Percentiles rank a stretch among this genome's conserved stretches.
Conservation (phyloP, 2,113 vertebrate species). For the Colius striatus region DNA sequence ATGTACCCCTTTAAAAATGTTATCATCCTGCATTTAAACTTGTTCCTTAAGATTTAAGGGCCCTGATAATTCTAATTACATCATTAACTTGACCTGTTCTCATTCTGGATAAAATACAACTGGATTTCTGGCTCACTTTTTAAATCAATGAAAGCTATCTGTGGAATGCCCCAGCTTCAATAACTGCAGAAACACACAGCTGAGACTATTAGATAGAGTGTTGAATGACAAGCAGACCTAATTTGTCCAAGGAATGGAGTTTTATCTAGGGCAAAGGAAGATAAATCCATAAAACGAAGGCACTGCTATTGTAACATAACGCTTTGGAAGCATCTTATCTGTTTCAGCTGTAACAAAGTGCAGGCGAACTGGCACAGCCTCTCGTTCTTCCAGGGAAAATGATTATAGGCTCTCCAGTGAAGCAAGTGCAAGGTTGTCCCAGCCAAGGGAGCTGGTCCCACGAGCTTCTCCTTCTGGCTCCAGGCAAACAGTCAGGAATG, state of each 20-base stretch:
- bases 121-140: constrained; percentile 51
- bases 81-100: constrained; percentile 67
- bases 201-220: constrained; percentile 58
- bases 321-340: constrained; percentile 37
- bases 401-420: background rate
- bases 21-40: constrained; percentile 59
- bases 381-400: background rate
- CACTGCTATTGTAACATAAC: background rate
- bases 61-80: constrained; percentile 65
- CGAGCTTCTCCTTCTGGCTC: background rate
- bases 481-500: background rate
- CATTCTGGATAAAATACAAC: constrained; percentile 43
- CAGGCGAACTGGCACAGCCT: constrained; percentile 12
- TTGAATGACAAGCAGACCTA: constrained; percentile 66
- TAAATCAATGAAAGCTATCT: constrained; percentile 47
- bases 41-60: constrained; percentile 59
- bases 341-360: constrained; percentile 25
- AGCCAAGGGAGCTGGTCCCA: background rate
- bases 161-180: constrained; percentile 37
- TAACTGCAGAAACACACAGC: constrained; percentile 38
- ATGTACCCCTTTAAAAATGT: constrained; percentile 53
- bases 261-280: constrained; percentile 58
- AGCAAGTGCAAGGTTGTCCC: background rate
- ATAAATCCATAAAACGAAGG: constrained; percentile 44
- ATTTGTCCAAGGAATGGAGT: constrained; percentile 66